phyloP scores from a whole-genome alignment of 2,888 invertebrate species.

The Buathra laborator region DNA sequence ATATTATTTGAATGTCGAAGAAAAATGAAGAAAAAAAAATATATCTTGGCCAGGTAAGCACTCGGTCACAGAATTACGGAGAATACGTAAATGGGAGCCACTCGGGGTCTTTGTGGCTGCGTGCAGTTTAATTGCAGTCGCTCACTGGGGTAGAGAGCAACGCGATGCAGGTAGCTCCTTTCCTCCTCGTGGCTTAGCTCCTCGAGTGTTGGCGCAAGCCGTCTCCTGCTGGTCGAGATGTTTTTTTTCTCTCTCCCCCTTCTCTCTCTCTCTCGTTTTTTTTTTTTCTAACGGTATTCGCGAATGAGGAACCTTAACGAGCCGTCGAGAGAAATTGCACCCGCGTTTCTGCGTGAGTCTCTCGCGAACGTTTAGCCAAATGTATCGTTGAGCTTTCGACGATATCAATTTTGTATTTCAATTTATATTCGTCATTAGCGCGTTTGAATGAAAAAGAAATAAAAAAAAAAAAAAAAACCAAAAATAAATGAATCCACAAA shows the following conservation, averaged over 20 bases:
- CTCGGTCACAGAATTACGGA: conserved; percentile 51
- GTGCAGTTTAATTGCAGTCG: conserved; percentile 66
- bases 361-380: background rate
- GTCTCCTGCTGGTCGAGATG: conserved; percentile 30
- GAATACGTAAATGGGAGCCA: conserved; percentile 59
- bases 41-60: conserved; percentile 18
- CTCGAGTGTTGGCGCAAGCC: conserved; percentile 57
- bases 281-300: conserved; percentile 28
- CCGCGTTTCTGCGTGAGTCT: conserved; percentile 8
- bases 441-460: background rate
- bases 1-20: background rate
- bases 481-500: background rate
- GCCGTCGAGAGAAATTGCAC: conserved; percentile 4
- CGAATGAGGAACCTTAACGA: conserved; percentile 45
- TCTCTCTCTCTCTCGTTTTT: background rate
- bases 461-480: background rate
- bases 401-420: background rate
- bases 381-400: conserved; percentile 2
- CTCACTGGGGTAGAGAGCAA: conserved; percentile 39
- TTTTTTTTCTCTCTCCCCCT: conserved; percentile 31
- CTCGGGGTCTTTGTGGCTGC: conserved; percentile 64
- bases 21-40: conserved; percentile 10
- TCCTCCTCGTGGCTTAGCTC: conserved; percentile 48
- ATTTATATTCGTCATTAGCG: background rate
- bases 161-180: conserved; percentile 54